Evolutionary conservation across 2,797 vertebrate genomes (phyloP).

Genomic region (Neoniphon sammara): DNA sequence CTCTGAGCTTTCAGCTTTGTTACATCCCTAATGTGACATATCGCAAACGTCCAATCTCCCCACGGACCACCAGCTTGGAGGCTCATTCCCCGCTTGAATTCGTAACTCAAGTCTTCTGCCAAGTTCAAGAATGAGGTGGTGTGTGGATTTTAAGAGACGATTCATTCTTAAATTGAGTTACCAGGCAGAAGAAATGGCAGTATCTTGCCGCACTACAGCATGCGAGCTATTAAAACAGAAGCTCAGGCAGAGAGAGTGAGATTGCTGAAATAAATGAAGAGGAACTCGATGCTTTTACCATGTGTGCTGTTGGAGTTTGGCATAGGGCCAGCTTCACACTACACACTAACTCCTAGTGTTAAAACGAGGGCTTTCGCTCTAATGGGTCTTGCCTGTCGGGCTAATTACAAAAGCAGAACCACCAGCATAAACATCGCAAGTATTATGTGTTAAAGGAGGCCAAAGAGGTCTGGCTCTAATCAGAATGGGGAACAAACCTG

Average conservation of each 20-base stretch:
- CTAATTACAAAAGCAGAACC: constrained; percentile 75
- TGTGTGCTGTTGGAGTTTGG: constrained; percentile 74
- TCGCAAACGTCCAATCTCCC: constrained; percentile 48
- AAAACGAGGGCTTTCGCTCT: constrained; percentile 60
- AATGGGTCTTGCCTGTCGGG: constrained; percentile 65
- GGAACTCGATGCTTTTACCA: constrained; percentile 75
- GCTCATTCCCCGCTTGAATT: constrained; percentile 54
- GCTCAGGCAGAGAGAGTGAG: constrained; percentile 56
- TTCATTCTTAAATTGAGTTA: constrained; percentile 75
- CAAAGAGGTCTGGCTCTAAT: constrained; percentile 42
- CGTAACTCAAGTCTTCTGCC: constrained; percentile 51
- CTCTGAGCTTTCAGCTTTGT: constrained; percentile 42
- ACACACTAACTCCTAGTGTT: constrained; percentile 57
- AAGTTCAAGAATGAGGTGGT: constrained; percentile 69
- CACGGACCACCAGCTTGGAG: constrained; percentile 36
- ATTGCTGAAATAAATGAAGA: constrained; percentile 66
- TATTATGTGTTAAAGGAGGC: constrained; percentile 48
- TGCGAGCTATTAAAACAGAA: constrained; percentile 83
- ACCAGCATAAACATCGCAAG: constrained; percentile 68
- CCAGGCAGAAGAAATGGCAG: constrained; percentile 67
- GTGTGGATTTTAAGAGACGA: constrained; percentile 62
- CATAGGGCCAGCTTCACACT: constrained; percentile 68
- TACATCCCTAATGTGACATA: constrained; percentile 45
- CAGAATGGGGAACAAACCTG: constrained; percentile 18
- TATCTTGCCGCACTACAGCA: constrained; percentile 55